A percentile compares a stretch with the other conserved stretches of the same genome.
These are phyloP conservation scores for Antechinus flavipes DNA, from an alignment of 2,113 vertebrate species.

Conservation along the genomic window DNA sequence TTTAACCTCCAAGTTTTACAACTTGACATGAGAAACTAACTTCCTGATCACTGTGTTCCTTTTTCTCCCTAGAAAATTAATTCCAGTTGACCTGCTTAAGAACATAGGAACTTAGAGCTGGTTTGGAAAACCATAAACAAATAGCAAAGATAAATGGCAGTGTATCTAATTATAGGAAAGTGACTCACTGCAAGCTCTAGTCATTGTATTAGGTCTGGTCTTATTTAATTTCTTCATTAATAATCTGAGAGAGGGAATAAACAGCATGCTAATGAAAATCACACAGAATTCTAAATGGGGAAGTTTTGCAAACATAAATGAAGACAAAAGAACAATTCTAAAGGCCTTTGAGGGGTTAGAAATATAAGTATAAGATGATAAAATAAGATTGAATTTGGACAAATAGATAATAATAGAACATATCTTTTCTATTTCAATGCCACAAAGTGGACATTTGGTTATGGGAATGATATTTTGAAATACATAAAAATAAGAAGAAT, in stretches of 20 bases:
- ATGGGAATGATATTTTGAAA: neutral
- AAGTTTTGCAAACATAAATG: constrained; percentile 2
- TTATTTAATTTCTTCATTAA: constrained; percentile 1
- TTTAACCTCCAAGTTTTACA: constrained; percentile 45
- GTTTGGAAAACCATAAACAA: constrained; percentile 38
- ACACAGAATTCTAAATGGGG: neutral
- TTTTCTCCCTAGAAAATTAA: constrained; percentile 18
- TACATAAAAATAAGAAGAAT: neutral
- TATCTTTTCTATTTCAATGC: neutral
- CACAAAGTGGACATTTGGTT: neutral
- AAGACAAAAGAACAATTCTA: constrained; percentile 8
- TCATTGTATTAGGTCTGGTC: neutral
- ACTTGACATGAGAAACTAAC: constrained; percentile 13
- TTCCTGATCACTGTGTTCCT: constrained; percentile 22
- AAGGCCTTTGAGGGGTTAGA: neutral
- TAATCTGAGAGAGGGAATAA: neutral
- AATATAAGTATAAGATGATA: neutral
- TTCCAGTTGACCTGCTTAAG: constrained; percentile 45
- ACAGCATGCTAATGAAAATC: neutral
- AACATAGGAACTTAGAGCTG: constrained; percentile 16
- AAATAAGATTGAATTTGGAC: neutral
- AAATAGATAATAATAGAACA: neutral
- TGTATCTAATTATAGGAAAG: neutral
- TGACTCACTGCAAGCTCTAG: neutral
- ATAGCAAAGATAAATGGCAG: neutral